phyloP scores from a whole-genome alignment of 2,113 vertebrate genomes.

The Grus americana region DNA sequence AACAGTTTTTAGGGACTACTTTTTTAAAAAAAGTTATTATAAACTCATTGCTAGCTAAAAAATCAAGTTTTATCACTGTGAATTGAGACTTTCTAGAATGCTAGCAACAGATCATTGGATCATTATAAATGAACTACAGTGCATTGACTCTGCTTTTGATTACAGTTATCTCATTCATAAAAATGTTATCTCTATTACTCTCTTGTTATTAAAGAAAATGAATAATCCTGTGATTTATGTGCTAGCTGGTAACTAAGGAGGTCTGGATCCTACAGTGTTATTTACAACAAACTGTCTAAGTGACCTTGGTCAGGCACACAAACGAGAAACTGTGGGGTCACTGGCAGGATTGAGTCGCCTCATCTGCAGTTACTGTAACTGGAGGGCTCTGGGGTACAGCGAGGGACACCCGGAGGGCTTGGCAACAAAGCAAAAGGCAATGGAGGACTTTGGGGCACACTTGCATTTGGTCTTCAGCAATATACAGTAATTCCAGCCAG shows the following conservation, averaged over 20 bases:
- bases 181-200: neutral
- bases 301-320: neutral
- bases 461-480: neutral
- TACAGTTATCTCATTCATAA: neutral
- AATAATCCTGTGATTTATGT: slow-evolving; percentile 1
- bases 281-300: neutral
- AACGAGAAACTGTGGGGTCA: neutral
- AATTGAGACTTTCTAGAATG: neutral
- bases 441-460: neutral
- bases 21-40: neutral
- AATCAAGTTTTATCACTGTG: neutral
- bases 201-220: neutral
- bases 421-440: neutral
- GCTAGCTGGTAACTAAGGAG: neutral
- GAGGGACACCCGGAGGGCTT: neutral
- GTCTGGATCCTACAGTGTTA: neutral
- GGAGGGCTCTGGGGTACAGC: neutral
- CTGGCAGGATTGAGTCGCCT: neutral
- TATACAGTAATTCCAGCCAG: neutral
- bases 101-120: neutral
- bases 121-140: neutral
- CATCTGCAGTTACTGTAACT: neutral
- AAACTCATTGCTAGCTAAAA: neutral
- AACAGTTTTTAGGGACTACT: neutral
- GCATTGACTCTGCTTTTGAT: neutral